Conservation (phyloP, 2,797 vertebrate species). For the Hypotaenidia okinawae region DNA sequence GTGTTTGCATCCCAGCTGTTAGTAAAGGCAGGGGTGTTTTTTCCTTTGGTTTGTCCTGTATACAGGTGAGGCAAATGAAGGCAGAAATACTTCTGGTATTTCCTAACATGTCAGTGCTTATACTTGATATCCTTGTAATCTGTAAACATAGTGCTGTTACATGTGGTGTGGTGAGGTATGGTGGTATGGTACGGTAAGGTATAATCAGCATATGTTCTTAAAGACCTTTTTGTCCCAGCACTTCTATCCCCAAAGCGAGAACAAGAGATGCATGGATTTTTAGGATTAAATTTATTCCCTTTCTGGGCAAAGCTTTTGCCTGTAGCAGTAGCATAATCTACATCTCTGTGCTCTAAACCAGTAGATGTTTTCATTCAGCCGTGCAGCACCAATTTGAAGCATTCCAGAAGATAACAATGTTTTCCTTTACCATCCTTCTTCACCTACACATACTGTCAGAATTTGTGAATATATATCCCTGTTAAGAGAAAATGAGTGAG, state of each 20-base stretch:
- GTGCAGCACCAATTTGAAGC: background rate
- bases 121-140: background rate
- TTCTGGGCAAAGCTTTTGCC: background rate
- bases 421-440: background rate
- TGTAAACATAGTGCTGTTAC: background rate
- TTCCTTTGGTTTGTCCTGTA: background rate
- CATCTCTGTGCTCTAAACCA: background rate
- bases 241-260: background rate
- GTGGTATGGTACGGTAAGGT: background rate
- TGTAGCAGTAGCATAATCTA: background rate
- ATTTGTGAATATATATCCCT: background rate
- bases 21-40: background rate
- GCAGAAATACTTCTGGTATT: background rate
- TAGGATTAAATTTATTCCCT: background rate
- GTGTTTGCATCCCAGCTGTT: background rate
- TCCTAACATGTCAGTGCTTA: background rate
- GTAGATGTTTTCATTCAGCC: background rate
- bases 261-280: background rate
- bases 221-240: background rate
- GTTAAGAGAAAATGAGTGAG: background rate
- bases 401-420: background rate
- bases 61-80: rapidly evolving
- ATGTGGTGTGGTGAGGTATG: background rate
- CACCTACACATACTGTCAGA: background rate
- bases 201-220: background rate